These are phyloP conservation scores for Oscheius myriophilus DNA, from an alignment of 2,888 invertebrate genomes.

Conservation along the genomic window DNA sequence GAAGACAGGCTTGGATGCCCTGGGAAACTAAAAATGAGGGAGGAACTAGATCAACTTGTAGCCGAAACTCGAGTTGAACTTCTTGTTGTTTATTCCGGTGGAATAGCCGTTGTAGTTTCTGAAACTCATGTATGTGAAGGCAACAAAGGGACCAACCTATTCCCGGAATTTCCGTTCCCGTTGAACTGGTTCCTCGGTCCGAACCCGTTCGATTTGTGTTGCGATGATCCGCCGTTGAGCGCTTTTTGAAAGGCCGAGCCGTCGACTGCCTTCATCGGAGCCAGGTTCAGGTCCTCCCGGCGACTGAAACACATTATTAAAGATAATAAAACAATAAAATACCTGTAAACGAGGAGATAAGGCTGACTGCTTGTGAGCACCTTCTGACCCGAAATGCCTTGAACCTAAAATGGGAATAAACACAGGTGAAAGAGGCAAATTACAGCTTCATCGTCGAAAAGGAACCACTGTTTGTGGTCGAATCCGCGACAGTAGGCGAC, in stretches of 20 bases:
- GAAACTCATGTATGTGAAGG: too few species aligned
- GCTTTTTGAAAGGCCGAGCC: too few species aligned
- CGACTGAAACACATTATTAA: constrained; percentile 4
- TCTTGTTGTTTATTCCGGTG: too few species aligned
- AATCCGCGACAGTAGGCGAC: constrained; percentile 50
- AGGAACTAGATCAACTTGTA: too few species aligned
- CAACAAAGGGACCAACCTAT: constrained; percentile 4
- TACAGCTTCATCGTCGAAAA: constrained; percentile 53
- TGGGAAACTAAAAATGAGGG: too few species aligned
- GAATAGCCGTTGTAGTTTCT: too few species aligned
- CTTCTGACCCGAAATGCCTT: constrained; percentile 17
- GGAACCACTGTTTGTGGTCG: constrained; percentile 46
- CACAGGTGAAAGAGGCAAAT: too few species aligned
- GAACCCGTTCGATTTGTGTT: constrained; percentile 18
- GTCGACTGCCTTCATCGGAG: background rate
- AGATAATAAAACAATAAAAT: background rate
- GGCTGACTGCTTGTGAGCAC: constrained; percentile 24
- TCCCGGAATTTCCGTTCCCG: constrained; percentile 10
- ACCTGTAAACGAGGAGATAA: constrained; percentile 32
- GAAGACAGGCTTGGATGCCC: too few species aligned
- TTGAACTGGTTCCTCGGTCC: constrained; percentile 12
- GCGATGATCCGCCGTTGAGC: background rate
- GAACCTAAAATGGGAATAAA: background rate
- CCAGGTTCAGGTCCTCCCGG: constrained; percentile 15
- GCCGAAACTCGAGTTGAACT: too few species aligned